These are phyloP conservation scores for Megaceryle torquata DNA, from an alignment of 2,113 vertebrate genomes.

Conservation along the genomic window DNA sequence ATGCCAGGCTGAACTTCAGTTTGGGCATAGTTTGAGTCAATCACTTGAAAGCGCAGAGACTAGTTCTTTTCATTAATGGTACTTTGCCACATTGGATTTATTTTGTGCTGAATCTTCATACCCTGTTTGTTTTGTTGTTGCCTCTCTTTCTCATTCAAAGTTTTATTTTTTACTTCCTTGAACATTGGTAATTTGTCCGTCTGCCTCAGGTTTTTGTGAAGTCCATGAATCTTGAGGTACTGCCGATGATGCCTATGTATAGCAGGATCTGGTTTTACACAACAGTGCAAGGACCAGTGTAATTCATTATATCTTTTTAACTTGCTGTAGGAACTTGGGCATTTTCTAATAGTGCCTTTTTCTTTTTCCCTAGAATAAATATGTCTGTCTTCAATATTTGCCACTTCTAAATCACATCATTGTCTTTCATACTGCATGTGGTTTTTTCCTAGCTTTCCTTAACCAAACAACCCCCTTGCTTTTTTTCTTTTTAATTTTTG, in stretches of 20 bases:
- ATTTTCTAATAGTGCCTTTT: not conserved
- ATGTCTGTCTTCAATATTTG: not conserved
- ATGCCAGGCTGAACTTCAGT: not conserved
- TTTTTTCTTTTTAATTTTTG: not conserved
- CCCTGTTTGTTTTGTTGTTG: not conserved
- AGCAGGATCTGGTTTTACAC: not conserved
- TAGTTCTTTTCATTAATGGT: not conserved
- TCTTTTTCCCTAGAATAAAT: not conserved
- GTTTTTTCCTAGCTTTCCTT: not conserved
- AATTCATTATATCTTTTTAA: not conserved
- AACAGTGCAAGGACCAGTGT: not conserved
- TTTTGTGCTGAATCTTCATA: not conserved
- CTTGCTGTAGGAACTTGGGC: not conserved
- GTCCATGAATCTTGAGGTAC: not conserved
- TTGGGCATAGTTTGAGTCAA: not conserved
- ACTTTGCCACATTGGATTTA: not conserved
- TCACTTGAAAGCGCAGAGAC: not conserved
- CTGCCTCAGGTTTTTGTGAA: not conserved
- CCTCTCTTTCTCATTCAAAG: not conserved
- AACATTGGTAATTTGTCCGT: not conserved
- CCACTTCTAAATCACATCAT: not conserved
- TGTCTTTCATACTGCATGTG: not conserved
- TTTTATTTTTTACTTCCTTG: not conserved
- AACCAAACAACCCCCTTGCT: not conserved
- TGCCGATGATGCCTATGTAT: not conserved